Base-by-base conservation (phyloP, 1,140 invertebrate genomes). In the Epicauta chinensis region DNA sequence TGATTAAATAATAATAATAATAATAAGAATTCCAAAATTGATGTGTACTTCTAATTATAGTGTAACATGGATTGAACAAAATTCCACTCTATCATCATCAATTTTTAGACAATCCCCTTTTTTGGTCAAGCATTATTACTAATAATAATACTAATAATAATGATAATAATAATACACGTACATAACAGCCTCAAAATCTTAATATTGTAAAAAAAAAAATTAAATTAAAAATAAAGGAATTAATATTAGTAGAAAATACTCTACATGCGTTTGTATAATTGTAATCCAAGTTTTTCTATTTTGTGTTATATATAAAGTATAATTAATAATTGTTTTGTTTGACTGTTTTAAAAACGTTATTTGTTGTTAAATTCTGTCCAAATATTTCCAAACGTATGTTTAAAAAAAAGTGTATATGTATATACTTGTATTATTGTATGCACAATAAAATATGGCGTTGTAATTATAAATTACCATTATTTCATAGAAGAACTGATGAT, bases 361-460 rank as follows among this genome's bases (percentile, higher is more conserved):
- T 67, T 68, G 65, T 71, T 71, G 68, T 71, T 71, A 59, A 71
- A 71, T 69, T 71, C 66, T 71, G 68, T 71, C 68, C 67, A 71
- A 61, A 64, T 60, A 69, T 69, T 69, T 69, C 67, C 67, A 67
- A 65, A 62, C 63, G 64, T 68, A 66, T 67, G 60, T 68, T 66
- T 65, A 63, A 59, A 65, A 63, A 59, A 65, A 64, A 69, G 63
- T 69, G 66, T 69, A 69, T 70, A 69, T 70, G 67, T 70, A 70
- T 70, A 70, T 69, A 70, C 68, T 64, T 70, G 68, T 68, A 68
- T 68, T 66, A 68, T 67, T 68, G 65, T 70, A 70, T 70, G 67
- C 68, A 69, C 68, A 70, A 70, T 70, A 70, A 69, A 70, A 68
- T 64, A 67, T 70, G 68, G 62, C 65, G 68, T 69, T 70, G 67